These are phyloP conservation scores for Lepus timidus DNA, from an alignment of 2,113 vertebrate species.

Conservation along the genomic window DNA sequence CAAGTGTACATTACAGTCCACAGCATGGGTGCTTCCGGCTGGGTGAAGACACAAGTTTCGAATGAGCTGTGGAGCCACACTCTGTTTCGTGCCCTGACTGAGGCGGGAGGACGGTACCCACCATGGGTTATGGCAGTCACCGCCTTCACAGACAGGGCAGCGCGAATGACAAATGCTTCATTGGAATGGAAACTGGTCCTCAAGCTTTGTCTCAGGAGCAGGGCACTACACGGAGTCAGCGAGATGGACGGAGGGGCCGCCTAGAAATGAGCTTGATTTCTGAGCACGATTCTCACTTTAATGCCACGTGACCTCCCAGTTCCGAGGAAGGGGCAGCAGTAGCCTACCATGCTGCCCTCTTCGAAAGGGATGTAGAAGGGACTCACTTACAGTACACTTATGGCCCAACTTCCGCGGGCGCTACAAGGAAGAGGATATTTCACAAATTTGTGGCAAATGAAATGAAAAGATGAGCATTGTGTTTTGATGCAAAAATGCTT, in stretches of 20 bases:
- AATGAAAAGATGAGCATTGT: no score
- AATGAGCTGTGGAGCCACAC: conserved; percentile 62
- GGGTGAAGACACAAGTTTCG: conserved; percentile 77
- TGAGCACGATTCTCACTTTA: conserved; percentile 33
- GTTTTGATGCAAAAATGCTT: no score
- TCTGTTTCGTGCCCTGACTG: conserved; percentile 47
- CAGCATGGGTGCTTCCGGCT: conserved; percentile 80
- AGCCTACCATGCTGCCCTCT: background rate
- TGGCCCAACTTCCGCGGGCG: background rate
- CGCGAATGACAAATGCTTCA: conserved; percentile 76
- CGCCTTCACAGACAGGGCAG: conserved; percentile 72
- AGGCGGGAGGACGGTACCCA: conserved; percentile 56
- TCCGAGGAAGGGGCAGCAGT: background rate
- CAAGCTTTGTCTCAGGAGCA: conserved; percentile 50
- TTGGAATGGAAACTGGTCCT: conserved; percentile 20
- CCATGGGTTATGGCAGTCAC: conserved; percentile 63
- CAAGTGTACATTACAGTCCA: conserved; percentile 72
- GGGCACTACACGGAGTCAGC: no score
- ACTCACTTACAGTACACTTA: background rate
- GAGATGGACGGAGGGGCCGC: background rate
- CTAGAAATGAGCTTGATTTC: conserved; percentile 15
- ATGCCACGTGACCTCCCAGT: background rate
- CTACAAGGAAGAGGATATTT: background rate
- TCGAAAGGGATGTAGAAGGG: background rate
- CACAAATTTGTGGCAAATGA: no score